Evolutionary conservation across 30 jellyfish, hydroid and myxozoan genomes (phyloP), one percentile per base, ranked within the genome.

Genomic region (Phacellophora camtschatica): DNA sequence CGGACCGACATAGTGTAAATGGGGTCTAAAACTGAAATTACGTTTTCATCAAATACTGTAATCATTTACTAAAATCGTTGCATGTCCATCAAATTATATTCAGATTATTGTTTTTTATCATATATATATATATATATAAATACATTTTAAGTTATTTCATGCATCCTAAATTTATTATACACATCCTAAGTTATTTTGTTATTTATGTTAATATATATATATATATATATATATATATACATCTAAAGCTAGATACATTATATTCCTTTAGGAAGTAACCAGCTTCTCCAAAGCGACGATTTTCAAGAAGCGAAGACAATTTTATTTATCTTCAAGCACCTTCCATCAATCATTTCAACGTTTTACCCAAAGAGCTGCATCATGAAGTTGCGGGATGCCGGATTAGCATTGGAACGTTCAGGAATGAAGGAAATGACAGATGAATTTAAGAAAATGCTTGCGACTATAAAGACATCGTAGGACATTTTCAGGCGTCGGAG

Each of bases 391-490:
- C 84, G 66, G 59, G 37, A 54, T 10, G 70, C 68, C 5, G 91
- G 91, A 39, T 71, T 62, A 15, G 74, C 56, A n/a, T 13, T 80
- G 50, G 91, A 80, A 50, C 42, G 49, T 15, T 80, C 73, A 2
- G 91, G 91, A 39, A 23, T 80, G 66, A 48, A 11, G 28, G 91
- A 80, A 80, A 66, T 80, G 84, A 80, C 91, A 46, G 91, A 80
- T 36, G 91, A 80, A 4, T 80, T 83, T 48, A 80, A 80, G 73
- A 80, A 54, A 58, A 16, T 80, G 2, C 75, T 80, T n/a, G 91
- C 77, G 9, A 49, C 61, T 13, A 27, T 80, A n/a, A 70, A 80
- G 75, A 66, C 84, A 2, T 27, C 73, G 39, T 74, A 43, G 3
- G n/a, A n/a, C n/a, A n/a, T n/a, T n/a, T n/a, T n/a, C n/a, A n/a